A percentile compares a stretch with the other conserved stretches of the same genome.
phyloP scores from a whole-genome alignment of 2,113 vertebrate genomes.

The Salvelinus alpinus region DNA sequence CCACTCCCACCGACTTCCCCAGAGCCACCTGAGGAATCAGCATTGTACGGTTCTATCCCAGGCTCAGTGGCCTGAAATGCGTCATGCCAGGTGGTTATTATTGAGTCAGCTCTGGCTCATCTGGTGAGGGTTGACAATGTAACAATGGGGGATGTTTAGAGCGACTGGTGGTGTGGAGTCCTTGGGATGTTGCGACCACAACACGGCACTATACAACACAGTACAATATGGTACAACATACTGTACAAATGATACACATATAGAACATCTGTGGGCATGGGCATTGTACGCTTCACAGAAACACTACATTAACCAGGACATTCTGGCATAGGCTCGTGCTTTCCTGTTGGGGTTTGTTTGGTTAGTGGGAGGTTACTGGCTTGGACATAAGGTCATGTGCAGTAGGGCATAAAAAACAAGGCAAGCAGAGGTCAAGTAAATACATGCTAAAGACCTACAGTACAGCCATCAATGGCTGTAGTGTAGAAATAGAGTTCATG shows the following conservation, averaged over 20 bases:
- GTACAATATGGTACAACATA: no score
- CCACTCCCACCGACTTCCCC: constrained; percentile 9
- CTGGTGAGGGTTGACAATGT: neutral
- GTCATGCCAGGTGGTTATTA: constrained; percentile 32
- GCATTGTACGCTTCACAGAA: no score
- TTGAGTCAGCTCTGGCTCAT: constrained; percentile 20
- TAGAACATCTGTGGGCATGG: constrained; percentile 1
- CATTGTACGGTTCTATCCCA: constrained; percentile 29
- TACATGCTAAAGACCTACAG: neutral
- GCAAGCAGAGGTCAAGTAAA: neutral
- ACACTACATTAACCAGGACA: no score
- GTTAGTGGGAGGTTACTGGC: neutral
- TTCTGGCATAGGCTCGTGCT: no score
- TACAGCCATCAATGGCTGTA: neutral
- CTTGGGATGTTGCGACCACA: neutral
- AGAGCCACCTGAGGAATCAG: constrained; percentile 27
- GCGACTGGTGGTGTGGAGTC: neutral
- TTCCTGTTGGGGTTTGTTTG: neutral
- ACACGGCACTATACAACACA: no score
- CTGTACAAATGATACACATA: no score
- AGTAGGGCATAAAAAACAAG: neutral
- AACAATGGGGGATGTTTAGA: constrained; percentile 4
- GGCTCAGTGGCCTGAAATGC: constrained; percentile 14
- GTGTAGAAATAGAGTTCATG: constrained; percentile 6
- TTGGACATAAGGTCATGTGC: neutral